A percentile compares a stretch with the other conserved stretches of the same genome.
These are phyloP conservation scores for Ophioninae sp. DNA, from an alignment of 2,888 invertebrate species.

Conservation along the genomic window DNA sequence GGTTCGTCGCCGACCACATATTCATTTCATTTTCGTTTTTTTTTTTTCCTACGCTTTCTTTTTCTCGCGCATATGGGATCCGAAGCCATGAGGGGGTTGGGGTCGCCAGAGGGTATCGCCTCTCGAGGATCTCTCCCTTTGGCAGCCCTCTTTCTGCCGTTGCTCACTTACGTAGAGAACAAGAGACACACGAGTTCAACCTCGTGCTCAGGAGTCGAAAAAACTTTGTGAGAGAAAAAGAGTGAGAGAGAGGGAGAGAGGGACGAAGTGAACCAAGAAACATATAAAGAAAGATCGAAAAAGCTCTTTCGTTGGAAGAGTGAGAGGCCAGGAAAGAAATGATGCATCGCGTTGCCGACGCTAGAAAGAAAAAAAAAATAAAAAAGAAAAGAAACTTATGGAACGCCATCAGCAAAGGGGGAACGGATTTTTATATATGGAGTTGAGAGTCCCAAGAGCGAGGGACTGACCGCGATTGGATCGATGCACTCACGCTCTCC, in stretches of 20 bases:
- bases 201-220: slow-evolving; percentile 27
- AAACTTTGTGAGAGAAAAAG: slow-evolving; percentile 5
- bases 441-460: slow-evolving; percentile 40
- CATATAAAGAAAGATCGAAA: slow-evolving; percentile 54
- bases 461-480: slow-evolving; percentile 56
- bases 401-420: slow-evolving; percentile 49
- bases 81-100: slow-evolving; percentile 71
- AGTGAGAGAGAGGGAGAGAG: slow-evolving; percentile 36
- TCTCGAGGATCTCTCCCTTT: slow-evolving; percentile 72
- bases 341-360: slow-evolving; percentile 72
- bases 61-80: slow-evolving; percentile 69
- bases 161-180: slow-evolving; percentile 60
- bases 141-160: slow-evolving; percentile 55
- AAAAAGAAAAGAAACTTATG: slow-evolving; percentile 33
- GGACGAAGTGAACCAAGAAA: slow-evolving; percentile 42
- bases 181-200: slow-evolving; percentile 39
- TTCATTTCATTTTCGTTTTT: slow-evolving; percentile 23
- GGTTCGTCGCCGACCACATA: slow-evolving; percentile 64
- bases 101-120: slow-evolving; percentile 77
- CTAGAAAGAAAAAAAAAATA: slow-evolving; percentile 59
- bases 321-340: slow-evolving; percentile 65
- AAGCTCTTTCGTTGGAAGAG: slow-evolving; percentile 53
- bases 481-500: slow-evolving; percentile 59
- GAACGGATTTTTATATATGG: slow-evolving; percentile 44
- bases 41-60: slow-evolving; percentile 14